Percentiles rank a stretch among this genome's conserved stretches.
phyloP scores from a whole-genome alignment of 2,797 vertebrate species.

The Austrolebias charrua region DNA sequence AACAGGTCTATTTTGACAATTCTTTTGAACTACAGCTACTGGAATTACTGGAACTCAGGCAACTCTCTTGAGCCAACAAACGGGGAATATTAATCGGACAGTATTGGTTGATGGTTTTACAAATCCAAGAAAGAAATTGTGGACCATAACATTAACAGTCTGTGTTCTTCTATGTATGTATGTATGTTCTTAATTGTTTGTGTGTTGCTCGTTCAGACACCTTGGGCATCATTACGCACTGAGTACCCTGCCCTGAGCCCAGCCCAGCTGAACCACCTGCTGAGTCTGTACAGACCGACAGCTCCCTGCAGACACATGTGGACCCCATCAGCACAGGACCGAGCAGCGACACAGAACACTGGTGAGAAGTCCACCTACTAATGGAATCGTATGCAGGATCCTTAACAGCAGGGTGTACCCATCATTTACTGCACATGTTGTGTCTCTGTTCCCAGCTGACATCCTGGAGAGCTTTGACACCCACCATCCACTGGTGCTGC shows the following conservation, averaged over 20 bases:
- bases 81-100: too few species aligned
- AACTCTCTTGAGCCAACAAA: too few species aligned
- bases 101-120: too few species aligned
- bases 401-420: background rate
- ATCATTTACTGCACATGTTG: background rate
- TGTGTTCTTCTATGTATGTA: too few species aligned
- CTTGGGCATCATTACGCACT: slow-evolving; percentile 75
- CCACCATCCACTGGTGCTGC: slow-evolving; percentile 81
- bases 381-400: background rate
- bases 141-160: too few species aligned
- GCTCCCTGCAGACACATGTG: slow-evolving; percentile 66
- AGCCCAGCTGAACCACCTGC: slow-evolving; percentile 81
- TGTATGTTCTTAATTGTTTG: too few species aligned
- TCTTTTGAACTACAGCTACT: too few species aligned
- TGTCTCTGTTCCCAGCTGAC: slow-evolving; percentile 59
- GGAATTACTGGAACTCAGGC: too few species aligned
- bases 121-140: too few species aligned
- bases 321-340: slow-evolving; percentile 70
- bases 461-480: slow-evolving; percentile 81
- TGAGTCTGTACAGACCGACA: slow-evolving; percentile 76
- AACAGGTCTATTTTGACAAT: background rate
- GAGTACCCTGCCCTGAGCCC: slow-evolving; percentile 73
- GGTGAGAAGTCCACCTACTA: slow-evolving; percentile 54
- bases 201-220: slow-evolving; percentile 58
- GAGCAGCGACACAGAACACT: slow-evolving; percentile 53